Conservation (phyloP, 2,113 vertebrate species). For the Podilymbus podiceps region DNA sequence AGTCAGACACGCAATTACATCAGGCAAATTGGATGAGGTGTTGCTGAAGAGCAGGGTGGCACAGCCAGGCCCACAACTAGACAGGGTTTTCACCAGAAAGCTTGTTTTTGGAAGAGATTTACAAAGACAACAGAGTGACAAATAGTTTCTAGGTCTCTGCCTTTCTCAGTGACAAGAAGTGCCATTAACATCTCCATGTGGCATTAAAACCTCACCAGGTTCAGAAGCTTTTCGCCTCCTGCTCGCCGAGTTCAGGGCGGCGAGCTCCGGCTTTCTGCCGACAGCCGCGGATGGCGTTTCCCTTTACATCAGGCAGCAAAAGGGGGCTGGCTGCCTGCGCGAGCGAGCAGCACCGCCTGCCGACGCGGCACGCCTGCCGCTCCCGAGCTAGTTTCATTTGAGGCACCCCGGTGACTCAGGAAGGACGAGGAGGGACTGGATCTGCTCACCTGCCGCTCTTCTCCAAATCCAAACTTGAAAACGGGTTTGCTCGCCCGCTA, state of each 20-base stretch:
- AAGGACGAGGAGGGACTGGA: not conserved
- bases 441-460: not conserved
- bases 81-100: not conserved
- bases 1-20: not conserved
- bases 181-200: not conserved
- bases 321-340: not conserved
- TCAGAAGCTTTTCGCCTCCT: not conserved
- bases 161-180: not conserved
- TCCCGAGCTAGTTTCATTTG: not conserved
- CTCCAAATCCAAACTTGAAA: not conserved
- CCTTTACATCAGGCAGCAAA: not conserved
- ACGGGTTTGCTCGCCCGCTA: not conserved
- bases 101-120: not conserved
- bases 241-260: rapidly evolving
- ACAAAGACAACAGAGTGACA: not conserved
- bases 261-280: not conserved
- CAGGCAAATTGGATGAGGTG: not conserved
- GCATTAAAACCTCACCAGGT: not conserved
- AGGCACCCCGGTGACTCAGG: not conserved
- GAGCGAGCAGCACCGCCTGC: conserved; percentile 47
- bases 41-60: not conserved
- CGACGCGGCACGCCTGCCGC: not conserved
- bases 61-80: not conserved
- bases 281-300: not conserved
- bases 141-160: not conserved